These are phyloP conservation scores for Liasis olivaceus DNA, from an alignment of 2,797 vertebrate genomes.

Conservation along the genomic window DNA sequence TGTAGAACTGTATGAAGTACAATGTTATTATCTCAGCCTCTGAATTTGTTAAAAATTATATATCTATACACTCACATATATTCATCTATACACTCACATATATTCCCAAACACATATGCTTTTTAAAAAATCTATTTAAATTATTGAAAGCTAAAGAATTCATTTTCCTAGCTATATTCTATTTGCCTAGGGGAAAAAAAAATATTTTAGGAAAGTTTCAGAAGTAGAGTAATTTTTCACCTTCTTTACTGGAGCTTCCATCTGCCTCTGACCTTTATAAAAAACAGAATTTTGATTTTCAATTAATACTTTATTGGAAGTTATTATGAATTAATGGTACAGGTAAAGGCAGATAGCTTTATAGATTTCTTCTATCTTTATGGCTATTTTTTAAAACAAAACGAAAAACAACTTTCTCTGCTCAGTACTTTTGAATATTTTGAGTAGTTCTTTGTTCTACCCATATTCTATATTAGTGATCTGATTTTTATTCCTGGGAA, in stretches of 20 bases:
- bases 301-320: slow-evolving; percentile 20
- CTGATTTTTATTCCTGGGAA: not conserved
- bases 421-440: not conserved
- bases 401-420: not conserved
- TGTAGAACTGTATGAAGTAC: not conserved
- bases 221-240: not conserved
- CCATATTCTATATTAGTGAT: not conserved
- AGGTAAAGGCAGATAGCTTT: not conserved
- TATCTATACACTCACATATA: not conserved
- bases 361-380: not conserved
- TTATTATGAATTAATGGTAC: slow-evolving; percentile 13
- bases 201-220: not conserved
- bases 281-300: slow-evolving; percentile 16
- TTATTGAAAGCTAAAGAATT: not conserved
- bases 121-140: not conserved
- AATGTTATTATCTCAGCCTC: not conserved
- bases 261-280: slow-evolving; percentile 9
- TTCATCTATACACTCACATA: not conserved
- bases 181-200: not conserved
- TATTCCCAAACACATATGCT: not conserved
- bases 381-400: not conserved
- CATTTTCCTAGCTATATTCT: not conserved
- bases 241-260: not conserved
- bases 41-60: not conserved
- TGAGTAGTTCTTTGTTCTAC: not conserved